Evolutionary conservation across 2,113 vertebrate species (phyloP), one percentile per base, ranked within the genome.

Genomic region (Indri indri): DNA sequence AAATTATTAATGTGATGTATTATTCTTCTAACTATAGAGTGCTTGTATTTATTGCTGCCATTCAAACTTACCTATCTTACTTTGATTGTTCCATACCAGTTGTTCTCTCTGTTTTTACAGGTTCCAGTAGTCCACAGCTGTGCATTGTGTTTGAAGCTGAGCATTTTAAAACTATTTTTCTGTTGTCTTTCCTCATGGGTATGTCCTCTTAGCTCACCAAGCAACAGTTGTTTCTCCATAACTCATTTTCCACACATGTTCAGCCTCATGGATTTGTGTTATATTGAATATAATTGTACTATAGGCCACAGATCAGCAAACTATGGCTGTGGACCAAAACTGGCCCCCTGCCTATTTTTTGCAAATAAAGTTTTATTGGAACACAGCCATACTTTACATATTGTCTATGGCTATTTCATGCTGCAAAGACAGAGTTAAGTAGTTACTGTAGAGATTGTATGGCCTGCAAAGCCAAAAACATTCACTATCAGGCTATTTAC

Each of bases 1-100:
- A 96, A 96, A 80, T 94, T 82, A 95, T 93, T 80, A 71, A 73
- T 95, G 89, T 96, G 90, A 61, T 61, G 22, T 66, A 57, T 73
- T 89, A 71, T 76, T 66, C 83, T 54, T 88, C 74, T 87, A 59
- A 87, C 65, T 94, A 3, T n/a, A 37, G 11, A 82, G 54, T 88
- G 37, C 73, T 85, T n/a, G 1, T 83, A 65, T 95, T 90, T 92
- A 42, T 88, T 79, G 57, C 50, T 82, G 2, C 42, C 47, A 77
- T 37, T 81, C 89, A 83, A 88, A 61, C 54, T 54, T 89, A 68
- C 40, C 61, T 79, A 23, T 70, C 42, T 50, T 61, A 37, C 45
- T 91, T 91, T 86, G 25, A 77, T 57, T 70, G 20, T 40, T 90
- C 18, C 81, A 9, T 40, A 11, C 37, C 71, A 73, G 0, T 61